Conservation (phyloP, 2,888 invertebrate genomes). For the Leptinotarsa haldemani region DNA sequence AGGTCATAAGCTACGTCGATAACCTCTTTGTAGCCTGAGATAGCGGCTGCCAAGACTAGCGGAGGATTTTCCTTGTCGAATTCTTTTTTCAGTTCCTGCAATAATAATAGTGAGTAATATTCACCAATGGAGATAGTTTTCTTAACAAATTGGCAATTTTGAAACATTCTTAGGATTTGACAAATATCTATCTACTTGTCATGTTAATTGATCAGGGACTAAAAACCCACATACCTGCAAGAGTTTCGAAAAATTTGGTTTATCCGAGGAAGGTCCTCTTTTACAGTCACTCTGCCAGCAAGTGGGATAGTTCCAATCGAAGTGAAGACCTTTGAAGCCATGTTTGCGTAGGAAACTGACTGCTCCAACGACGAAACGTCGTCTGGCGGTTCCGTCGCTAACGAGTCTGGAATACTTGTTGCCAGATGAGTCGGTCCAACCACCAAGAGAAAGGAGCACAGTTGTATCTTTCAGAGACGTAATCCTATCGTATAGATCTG, state of each 20-base stretch:
- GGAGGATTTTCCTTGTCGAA: conserved; percentile 73
- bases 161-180: no score
- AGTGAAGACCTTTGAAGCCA: conserved; percentile 86
- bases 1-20: conserved; percentile 89
- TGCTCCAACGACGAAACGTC: conserved; percentile 77
- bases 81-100: conserved; percentile 74
- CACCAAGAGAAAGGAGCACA: conserved; percentile 88
- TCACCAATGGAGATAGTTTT: not conserved
- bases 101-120: conserved; percentile 23
- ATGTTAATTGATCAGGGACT: no score
- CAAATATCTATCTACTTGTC: no score
- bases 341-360: conserved; percentile 79
- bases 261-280: conserved; percentile 82
- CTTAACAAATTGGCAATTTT: no score
- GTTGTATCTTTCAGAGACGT: conserved; percentile 75
- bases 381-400: conserved; percentile 73
- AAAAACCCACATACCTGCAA: conserved; percentile 70
- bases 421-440: conserved; percentile 93
- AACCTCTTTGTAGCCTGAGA: conserved; percentile 92
- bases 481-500: conserved; percentile 84
- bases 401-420: conserved; percentile 88
- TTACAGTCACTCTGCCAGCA: conserved; percentile 93
- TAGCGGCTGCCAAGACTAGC: conserved; percentile 82
- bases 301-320: conserved; percentile 96
- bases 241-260: conserved; percentile 81